Base-by-base conservation (phyloP, 2,888 invertebrate genomes). In the Mongoloraphidia duomilia region DNA sequence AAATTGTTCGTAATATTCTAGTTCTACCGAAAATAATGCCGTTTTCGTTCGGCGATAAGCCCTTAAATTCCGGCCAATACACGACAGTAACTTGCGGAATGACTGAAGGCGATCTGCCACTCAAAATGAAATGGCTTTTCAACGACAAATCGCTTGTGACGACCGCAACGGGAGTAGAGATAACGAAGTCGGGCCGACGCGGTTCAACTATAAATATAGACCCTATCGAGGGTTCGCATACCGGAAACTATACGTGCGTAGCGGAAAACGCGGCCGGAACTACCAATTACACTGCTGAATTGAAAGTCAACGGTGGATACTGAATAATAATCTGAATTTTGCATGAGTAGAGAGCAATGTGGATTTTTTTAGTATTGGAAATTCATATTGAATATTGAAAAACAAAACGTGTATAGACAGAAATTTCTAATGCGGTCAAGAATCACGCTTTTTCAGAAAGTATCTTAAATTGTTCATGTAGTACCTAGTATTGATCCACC, bases 201-300 rank as follows among this genome's bases (percentile, higher is more conserved):
- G 75, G 50, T 54, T 69, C 79, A 54, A 66, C 79, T 49, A 67
- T 86, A 49, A 77, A 76, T 54, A 80, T 84, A 55, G 79, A 80
- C 59, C 73, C 76, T 8, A 79, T 82, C 40, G 73, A 75, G 49
- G 76, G 78, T 39, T 73, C 70, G 54, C 84, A 86, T 65, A 77
- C 81, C 57, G 87, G 86, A 58, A 80, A 77, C 59, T 87, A 85
- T 65, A 78, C 80, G 52, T 87, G 87, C 67, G 74, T 76, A 60
- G 86, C 84, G 47, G 74, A 76, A 59, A 85, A 84, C 70, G 65
- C 70, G 55, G 83, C 80, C 54, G 84, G 84, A 61, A 73, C 74
- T 58, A 73, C 78, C 59, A 80, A 79, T 63, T 78, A 79, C 64
- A 80, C 80, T 57, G 77, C 82, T 52, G 67, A 74, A 60, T 73